Conservation (phyloP, 2,888 invertebrate genomes). For the Hypsopygia costalis region DNA sequence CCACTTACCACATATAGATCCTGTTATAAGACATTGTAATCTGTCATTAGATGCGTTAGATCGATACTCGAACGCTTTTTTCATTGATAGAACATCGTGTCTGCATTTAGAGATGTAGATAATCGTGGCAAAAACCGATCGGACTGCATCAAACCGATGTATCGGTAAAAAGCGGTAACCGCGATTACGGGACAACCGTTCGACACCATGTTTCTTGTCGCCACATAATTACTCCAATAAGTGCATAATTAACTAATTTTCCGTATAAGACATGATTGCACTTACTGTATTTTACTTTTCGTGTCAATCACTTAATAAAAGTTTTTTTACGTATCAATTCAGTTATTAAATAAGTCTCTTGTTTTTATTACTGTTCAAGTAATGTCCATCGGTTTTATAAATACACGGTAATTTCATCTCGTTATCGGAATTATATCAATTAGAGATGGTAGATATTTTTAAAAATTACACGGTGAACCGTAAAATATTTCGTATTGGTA, state of each 20-base stretch:
- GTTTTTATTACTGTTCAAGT: too few relatives aligned
- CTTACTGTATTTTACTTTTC: conserved; percentile 1
- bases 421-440: too few relatives aligned
- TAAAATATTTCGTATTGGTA: too few relatives aligned
- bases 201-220: conserved; percentile 13
- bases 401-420: too few relatives aligned
- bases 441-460: too few relatives aligned
- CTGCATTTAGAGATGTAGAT: conserved; percentile 11
- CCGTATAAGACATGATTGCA: neutral
- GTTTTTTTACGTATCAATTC: neutral
- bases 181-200: conserved; percentile 17
- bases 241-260: conserved; percentile 9
- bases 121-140: conserved; percentile 16
- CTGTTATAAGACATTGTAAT: conserved; percentile 4
- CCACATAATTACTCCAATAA: conserved; percentile 15
- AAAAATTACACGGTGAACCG: too few relatives aligned
- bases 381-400: too few relatives aligned
- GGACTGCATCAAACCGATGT: conserved; percentile 18
- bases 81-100: neutral
- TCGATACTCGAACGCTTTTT: conserved; percentile 2
- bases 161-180: conserved; percentile 18
- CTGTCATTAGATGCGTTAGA: conserved; percentile 7
- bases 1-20: neutral
- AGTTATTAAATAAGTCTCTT: too few relatives aligned
- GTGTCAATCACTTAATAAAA: neutral